Evolutionary conservation across 2,113 vertebrate genomes (phyloP).

Genomic region (Myotis brandtii): DNA sequence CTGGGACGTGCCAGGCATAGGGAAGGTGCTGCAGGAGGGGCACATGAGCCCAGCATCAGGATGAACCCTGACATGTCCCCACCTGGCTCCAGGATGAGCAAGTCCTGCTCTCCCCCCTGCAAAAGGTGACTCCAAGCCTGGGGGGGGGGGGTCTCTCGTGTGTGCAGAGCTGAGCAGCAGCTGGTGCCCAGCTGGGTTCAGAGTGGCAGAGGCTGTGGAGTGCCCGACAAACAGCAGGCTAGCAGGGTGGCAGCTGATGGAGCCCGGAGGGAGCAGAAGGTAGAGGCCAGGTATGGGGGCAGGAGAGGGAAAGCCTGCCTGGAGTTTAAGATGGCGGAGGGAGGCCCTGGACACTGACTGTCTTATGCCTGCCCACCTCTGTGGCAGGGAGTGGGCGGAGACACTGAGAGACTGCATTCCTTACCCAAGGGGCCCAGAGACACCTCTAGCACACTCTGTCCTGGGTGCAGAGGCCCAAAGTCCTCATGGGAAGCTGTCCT

Average conservation of each 20-base stretch:
- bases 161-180: background rate
- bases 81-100: background rate
- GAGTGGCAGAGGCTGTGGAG: background rate
- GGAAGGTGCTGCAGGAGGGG: background rate
- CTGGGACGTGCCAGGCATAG: background rate
- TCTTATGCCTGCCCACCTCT: background rate
- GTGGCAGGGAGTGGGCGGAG: background rate
- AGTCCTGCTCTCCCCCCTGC: background rate
- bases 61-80: background rate
- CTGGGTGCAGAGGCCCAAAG: background rate
- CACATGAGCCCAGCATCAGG: background rate
- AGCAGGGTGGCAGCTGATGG: background rate
- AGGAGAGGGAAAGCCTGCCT: background rate
- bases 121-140: conserved; percentile 15
- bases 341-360: background rate
- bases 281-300: background rate
- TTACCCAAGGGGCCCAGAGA: background rate
- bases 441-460: background rate
- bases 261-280: background rate
- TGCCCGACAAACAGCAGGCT: background rate
- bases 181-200: background rate
- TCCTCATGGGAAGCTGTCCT: background rate
- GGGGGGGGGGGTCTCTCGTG: background rate
- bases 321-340: background rate
- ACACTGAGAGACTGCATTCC: background rate